A percentile compares a stretch with the other conserved stretches of the same genome.
Evolutionary conservation across 2,113 vertebrate species (phyloP).

Genomic region (Tetraodon nigroviridis): DNA sequence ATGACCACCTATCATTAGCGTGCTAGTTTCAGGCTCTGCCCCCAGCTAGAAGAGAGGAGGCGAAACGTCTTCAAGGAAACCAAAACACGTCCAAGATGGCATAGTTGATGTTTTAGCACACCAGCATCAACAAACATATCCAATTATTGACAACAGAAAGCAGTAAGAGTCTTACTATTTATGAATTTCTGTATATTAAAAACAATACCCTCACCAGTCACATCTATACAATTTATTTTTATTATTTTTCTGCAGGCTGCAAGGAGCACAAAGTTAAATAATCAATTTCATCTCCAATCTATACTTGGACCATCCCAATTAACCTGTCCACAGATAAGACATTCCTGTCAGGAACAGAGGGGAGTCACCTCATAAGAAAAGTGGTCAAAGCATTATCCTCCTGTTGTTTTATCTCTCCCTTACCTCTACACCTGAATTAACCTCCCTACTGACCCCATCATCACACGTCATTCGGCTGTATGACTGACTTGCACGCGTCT

Average conservation of each 20-base stretch:
- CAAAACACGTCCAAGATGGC: no score
- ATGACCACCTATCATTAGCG: no score
- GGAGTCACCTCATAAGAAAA: conserved; percentile 32
- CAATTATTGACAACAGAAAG: no score
- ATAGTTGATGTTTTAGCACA: conserved; percentile 4
- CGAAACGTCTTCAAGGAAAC: no score
- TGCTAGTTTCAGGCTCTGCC: no score
- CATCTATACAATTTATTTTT: conserved; percentile 1
- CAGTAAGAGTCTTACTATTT: background rate
- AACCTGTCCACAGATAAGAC: conserved; percentile 41
- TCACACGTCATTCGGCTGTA: conserved; percentile 8
- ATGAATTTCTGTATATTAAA: background rate
- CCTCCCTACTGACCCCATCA: conserved; percentile 19
- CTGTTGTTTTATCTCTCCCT: conserved; percentile 18
- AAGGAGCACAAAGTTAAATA: background rate
- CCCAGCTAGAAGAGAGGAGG: no score
- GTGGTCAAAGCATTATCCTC: conserved; percentile 16
- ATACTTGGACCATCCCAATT: conserved; percentile 24
- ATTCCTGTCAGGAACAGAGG: conserved; percentile 2
- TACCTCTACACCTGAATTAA: conserved; percentile 32
- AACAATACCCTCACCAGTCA: background rate
- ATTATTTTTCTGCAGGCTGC: conserved; percentile 1
- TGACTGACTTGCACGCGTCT: conserved; percentile 1
- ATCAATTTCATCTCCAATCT: conserved; percentile 31
- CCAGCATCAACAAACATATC: no score